phyloP scores from a whole-genome alignment of 1,140 invertebrate species.

The Temnothorax curvispinosus region DNA sequence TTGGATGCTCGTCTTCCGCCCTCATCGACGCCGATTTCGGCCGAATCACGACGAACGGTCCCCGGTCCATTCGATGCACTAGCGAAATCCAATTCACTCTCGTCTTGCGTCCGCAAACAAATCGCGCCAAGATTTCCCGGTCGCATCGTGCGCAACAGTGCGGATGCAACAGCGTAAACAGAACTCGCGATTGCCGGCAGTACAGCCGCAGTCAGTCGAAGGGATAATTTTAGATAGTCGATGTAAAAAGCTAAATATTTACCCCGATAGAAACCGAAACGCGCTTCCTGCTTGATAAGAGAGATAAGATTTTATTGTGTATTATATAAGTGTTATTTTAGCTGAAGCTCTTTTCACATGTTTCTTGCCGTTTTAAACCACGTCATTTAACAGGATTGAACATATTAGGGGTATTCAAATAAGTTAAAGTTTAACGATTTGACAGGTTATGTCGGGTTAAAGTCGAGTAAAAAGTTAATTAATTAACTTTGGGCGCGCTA shows the following conservation, averaged over 20 bases:
- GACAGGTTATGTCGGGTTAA: too few species aligned
- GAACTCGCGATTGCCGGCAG: slow-evolving; percentile 41
- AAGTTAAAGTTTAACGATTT: too few species aligned
- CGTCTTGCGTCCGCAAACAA: slow-evolving; percentile 47
- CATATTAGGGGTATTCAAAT: too few species aligned
- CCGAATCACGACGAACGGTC: slow-evolving; percentile 43
- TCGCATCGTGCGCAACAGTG: slow-evolving; percentile 43
- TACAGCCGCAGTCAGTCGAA: background rate
- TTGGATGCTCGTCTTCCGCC: background rate
- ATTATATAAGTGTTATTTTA: too few species aligned
- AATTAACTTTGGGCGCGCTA: too few species aligned
- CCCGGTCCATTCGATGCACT: background rate
- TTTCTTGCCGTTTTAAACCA: too few species aligned
- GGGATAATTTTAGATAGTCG: slow-evolving; percentile 67
- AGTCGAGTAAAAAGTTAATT: too few species aligned
- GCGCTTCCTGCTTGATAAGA: slow-evolving; percentile 22
- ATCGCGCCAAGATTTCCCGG: slow-evolving; percentile 30
- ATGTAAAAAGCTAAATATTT: slow-evolving; percentile 60
- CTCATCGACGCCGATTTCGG: slow-evolving; percentile 44
- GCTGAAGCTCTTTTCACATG: too few species aligned
- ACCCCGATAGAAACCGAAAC: slow-evolving; percentile 4
- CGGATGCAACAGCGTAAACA: slow-evolving; percentile 56
- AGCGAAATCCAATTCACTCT: slow-evolving; percentile 33
- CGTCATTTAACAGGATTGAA: too few species aligned
- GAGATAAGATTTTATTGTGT: slow-evolving; percentile 15